Evolutionary conservation across 2,888 invertebrate genomes (phyloP), one percentile per base, ranked within the genome.

Genomic region (Aphidius colemani): DNA sequence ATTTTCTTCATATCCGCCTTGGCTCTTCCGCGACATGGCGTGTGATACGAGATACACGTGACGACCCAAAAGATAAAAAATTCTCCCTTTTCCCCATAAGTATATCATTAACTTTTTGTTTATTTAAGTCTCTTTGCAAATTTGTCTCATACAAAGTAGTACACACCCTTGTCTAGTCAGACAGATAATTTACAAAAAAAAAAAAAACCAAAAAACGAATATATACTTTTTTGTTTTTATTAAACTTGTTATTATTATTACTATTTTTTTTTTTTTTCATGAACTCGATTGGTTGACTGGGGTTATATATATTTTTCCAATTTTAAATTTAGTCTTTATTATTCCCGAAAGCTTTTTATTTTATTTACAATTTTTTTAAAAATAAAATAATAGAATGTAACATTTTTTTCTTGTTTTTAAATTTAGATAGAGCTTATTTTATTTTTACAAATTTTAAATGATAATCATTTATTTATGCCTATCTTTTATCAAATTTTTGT

Each of bases 31-130:
- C 55, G 62, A 65, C 55, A 62, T 55, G 49, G 57, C 63, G 67
- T 67, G 57, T 58, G 62, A 68, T 65, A 65, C 66, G 66, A 55
- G 63, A 59, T 63, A 66, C 67, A 66, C 62, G 64, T 65, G 67
- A 66, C 70, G 65, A 66, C 61, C 61, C 53, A 45, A 48, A 69
- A 71, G 72, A 72, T 74, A 73, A 67, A 66, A 30, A 43, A 55
- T 57, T 46, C 40, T 50, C 11, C 46, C 43, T 45, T 50, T 51
- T 51, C 45, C 50, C 59, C 59, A n/a, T 18, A 30, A 9, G 57
- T 44, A 56, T 56, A 30, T 45, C 57, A 30, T 56, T 30, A 13
- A 55, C 50, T 44, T 6, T 13, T 49, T 18, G 10, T 56, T 56
- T 56, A 56, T 56, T 13, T 18, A 45, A 10, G 45, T 10, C 48